Evolutionary conservation across 2,113 vertebrate species (phyloP).

Genomic region (Seriola dumerili): DNA sequence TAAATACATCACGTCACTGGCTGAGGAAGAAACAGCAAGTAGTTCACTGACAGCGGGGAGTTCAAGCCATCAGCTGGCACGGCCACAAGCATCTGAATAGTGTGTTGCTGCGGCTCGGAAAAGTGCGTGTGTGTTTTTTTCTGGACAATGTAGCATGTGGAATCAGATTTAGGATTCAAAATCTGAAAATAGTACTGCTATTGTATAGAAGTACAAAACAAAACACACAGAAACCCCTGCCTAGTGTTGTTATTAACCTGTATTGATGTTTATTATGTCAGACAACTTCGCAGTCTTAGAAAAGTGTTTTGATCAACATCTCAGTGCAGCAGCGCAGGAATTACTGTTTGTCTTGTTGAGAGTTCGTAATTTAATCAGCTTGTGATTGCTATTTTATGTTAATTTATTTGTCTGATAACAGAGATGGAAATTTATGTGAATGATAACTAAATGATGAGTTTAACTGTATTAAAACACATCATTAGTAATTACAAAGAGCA

Average conservation of each 20-base stretch:
- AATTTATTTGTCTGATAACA: not conserved
- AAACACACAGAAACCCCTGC: not conserved
- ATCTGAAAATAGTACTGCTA: not conserved
- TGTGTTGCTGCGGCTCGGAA: not conserved
- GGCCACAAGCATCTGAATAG: not conserved
- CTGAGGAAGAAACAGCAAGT: conserved; percentile 22
- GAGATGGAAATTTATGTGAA: not conserved
- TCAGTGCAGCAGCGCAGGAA: not conserved
- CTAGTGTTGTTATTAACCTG: not conserved
- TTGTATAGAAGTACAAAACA: not conserved
- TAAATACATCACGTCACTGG: conserved; percentile 25
- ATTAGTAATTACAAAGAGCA: not conserved
- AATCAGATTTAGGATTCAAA: not conserved
- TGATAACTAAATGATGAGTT: not conserved
- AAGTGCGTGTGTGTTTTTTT: not conserved
- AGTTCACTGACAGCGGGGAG: conserved; percentile 6
- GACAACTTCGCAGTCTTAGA: not conserved
- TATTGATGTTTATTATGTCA: not conserved
- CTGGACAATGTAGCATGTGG: not conserved
- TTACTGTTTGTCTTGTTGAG: not conserved
- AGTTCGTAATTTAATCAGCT: not conserved
- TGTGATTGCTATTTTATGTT: not conserved
- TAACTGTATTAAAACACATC: not conserved
- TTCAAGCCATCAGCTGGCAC: conserved; percentile 2
- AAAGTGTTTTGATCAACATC: not conserved